These are phyloP conservation scores for Aplochiton taeniatus DNA, from an alignment of 2,797 vertebrate species.

Conservation along the genomic window DNA sequence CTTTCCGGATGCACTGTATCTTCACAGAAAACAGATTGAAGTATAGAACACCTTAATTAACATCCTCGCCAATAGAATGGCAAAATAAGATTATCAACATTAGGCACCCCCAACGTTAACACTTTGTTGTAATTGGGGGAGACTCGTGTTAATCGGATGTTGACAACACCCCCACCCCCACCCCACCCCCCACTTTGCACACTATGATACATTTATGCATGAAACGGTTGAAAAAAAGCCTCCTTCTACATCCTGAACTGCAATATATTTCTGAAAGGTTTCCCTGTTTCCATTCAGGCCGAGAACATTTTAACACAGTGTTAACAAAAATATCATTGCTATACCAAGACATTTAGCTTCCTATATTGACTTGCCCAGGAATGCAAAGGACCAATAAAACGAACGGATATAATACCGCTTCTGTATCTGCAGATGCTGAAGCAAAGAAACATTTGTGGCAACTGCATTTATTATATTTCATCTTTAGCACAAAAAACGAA, in stretches of 20 bases:
- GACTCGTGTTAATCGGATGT: no score
- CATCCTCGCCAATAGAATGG: not conserved
- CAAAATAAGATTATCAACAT: not conserved
- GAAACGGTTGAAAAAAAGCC: not conserved
- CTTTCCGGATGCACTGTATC: no score
- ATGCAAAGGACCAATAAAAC: conserved; percentile 14
- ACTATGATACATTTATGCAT: not conserved
- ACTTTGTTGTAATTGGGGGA: no score
- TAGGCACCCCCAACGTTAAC: no score
- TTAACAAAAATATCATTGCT: conserved; percentile 49
- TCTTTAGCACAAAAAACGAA: not conserved
- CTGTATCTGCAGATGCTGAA: conserved; percentile 18
- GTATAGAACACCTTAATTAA: no score
- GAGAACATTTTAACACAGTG: conserved; percentile 42
- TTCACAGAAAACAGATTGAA: no score
- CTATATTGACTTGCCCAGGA: conserved; percentile 45
- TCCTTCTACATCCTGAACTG: conserved; percentile 21
- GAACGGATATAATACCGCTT: conserved; percentile 18
- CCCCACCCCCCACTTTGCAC: no score
- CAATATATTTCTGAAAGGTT: not conserved
- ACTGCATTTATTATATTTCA: not conserved
- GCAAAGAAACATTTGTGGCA: not conserved
- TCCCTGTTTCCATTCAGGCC: conserved; percentile 12
- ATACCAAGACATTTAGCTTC: conserved; percentile 44
- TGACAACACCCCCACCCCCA: no score